phyloP scores from a whole-genome alignment of 2,113 vertebrate species.

The Cyanoramphus novaezelandiae region DNA sequence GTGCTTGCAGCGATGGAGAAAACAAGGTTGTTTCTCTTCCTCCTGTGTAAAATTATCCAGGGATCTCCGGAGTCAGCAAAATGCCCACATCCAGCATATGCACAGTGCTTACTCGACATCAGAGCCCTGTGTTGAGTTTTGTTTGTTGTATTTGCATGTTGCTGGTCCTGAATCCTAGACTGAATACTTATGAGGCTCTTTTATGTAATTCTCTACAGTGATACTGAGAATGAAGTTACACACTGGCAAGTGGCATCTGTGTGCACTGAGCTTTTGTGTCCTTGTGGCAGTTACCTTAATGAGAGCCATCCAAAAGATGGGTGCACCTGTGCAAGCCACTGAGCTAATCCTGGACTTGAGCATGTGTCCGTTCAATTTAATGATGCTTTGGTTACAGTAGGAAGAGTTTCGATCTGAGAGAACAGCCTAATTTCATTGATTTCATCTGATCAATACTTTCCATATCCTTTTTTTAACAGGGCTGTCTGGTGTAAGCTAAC shows the following conservation, averaged over 20 bases:
- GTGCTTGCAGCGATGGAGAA: not conserved
- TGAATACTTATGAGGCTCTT: not conserved
- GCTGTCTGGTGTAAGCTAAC: slow-evolving; percentile 33
- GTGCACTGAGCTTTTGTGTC: not conserved
- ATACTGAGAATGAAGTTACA: not conserved
- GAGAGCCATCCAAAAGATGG: not conserved
- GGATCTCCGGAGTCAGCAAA: slow-evolving; percentile 32
- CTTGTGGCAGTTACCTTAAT: not conserved
- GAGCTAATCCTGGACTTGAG: not conserved
- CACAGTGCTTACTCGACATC: not conserved
- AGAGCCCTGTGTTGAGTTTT: not conserved
- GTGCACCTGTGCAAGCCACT: not conserved
- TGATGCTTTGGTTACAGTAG: not conserved
- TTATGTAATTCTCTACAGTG: not conserved
- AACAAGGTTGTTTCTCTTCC: slow-evolving; percentile 5
- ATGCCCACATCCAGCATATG: not conserved
- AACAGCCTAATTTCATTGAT: not conserved
- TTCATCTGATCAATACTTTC: slow-evolving; percentile 10
- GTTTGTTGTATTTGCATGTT: not conserved
- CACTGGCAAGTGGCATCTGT: not conserved
- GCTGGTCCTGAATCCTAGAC: not conserved
- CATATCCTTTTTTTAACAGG: not conserved
- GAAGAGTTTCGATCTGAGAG: not conserved
- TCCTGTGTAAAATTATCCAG: not conserved
- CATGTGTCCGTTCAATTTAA: not conserved